Base-by-base conservation (phyloP, 64 coral and sea anemone species). In the Catalaphyllia jardinei region DNA sequence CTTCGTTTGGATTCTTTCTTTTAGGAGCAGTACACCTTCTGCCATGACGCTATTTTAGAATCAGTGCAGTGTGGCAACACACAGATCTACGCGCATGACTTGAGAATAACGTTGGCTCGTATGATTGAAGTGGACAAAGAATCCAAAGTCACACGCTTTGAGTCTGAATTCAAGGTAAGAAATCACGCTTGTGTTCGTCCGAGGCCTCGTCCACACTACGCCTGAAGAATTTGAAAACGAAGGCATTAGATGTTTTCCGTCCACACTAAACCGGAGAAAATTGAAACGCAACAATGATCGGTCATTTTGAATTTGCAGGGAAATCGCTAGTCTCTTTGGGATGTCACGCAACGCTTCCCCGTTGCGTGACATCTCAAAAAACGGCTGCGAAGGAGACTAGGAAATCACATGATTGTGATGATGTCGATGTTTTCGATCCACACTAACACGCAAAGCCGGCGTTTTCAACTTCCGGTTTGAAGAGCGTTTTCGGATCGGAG, bases 61-160 rank as follows among this genome's bases (percentile, higher is more conserved):
- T 76, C 97, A 31, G 82, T 99, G 57, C 93, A 95, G 88, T 99
- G 97, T 67, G 97, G 97, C 51, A 99, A 99, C 64, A 99, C 97
- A 25, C 97, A 99, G 63, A 95, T 99, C 49, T 79, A 90, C 55
- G 97, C 97, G 30, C 97, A 99, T 80, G 94, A 99, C 46, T 33
- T 99, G 33, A 89, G 97, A 67, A 99, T 99, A 75, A 88, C 89
- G 15, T 88, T 99, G 16, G 80, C 78, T 57, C 90, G 79, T 55
- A 93, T 99, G 94, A 78, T 88, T 72, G 72, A 91, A 15, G 73
- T 79, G 4, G 88, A 83, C 30, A 84, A 90, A 76, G 91, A 93
- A 17, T 29, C 80, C n/a, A 95, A 95, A 60, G 30, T 93, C 79
- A 88, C 89, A 33, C 67, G 91, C 18, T 99, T 95, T 74, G 97